Evolutionary conservation across 2,888 invertebrate species (phyloP), one percentile per base, ranked within the genome.

Genomic region (Metellina segmentata): DNA sequence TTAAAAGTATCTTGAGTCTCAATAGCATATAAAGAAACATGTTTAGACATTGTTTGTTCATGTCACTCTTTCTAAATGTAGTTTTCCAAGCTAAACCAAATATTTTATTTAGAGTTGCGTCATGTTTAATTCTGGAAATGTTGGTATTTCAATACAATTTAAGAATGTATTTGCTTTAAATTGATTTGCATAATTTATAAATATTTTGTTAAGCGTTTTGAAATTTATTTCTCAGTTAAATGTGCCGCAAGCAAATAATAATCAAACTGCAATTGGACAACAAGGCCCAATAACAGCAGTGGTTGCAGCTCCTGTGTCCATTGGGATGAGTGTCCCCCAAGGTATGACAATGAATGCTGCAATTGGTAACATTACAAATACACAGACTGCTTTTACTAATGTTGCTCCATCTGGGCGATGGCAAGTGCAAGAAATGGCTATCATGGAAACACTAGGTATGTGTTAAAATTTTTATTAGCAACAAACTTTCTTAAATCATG

Each of bases 401-500:
- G 85, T 89, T 71, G 78, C 85, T 69, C 92, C 85, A 79, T 19
- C 71, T 11, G 75, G 74, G 7, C 49, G 92, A 85, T 92, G 92
- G 92, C 92, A 89, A 81, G 92, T 92, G 16, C 92, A 92, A 77
- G 92, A 92, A 85, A 85, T 92, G 83, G 85, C 89, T 81, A 85
- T 89, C 0, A 86, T 92, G 19, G 92, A 92, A 82, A 61, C 75
- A 8, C 20, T 92, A 69, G 92, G 92, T 92, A 85, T 79, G 20
- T 78, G 4, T 78, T 7, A 49, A 19, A n/a, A 61, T 61, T 81
- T 81, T 4, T 61, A 71, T 53, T n/a, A 9, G 11, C 19, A 61
- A 61, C 9, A 11, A 52, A 79, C 7, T 52, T 53, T 11, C 34
- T 34, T 2, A 34, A 34, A n/a, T n/a, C n/a, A n/a, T n/a, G n/a